Evolutionary conservation across 37 sponge, comb jelly and placozoan genomes (phyloP), one percentile per base, ranked within the genome.

Genomic region (Ephydatia muelleri): DNA sequence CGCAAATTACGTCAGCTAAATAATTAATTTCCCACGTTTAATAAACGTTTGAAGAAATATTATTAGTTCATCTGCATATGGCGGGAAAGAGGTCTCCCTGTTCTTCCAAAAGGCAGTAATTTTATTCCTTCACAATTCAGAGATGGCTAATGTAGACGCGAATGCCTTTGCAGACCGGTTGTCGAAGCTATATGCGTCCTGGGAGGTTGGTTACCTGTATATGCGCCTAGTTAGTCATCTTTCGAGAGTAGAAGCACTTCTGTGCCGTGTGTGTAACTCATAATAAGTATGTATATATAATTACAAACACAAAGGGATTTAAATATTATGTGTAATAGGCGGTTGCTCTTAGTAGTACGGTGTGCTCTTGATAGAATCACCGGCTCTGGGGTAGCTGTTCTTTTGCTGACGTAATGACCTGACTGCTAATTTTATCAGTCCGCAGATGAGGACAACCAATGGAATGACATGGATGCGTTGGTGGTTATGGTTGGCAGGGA

Each of bases 401-500:
- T 40, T 30, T 11, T 72, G 21, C 72, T 36, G 29, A n/a, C 68
- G 8, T 35, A n/a, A 34, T 67, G 27, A 25, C 40, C 35, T 76
- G 14, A 1, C 76, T 5, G 8, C 21, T 76, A 2, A 2, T 32
- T 49, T 8, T 36, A 73, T 5, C 70, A 91, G 80, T 49, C 78
- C 23, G 40, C 57, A 31, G 93, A 88, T 25, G 85, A 87, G n/a
- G 80, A 77, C 9, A 80, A 80, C 80, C 76, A 70, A 57, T 95
- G 92, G 93, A 70, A 47, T 57, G 86, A 84, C 19, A 91, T 83
- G 28, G 98, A 97, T 80, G 88, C 89, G 9, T 21, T 95, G 27
- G 82, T 79, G 35, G 87, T 92, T 38, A 70, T 82, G 23, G 96
- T 95, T 48, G 96, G 96, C 3, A 92, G 87, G 32, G 95, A 94